Base-by-base conservation (phyloP, 2,113 vertebrate genomes). In the Pachyramphus minor region DNA sequence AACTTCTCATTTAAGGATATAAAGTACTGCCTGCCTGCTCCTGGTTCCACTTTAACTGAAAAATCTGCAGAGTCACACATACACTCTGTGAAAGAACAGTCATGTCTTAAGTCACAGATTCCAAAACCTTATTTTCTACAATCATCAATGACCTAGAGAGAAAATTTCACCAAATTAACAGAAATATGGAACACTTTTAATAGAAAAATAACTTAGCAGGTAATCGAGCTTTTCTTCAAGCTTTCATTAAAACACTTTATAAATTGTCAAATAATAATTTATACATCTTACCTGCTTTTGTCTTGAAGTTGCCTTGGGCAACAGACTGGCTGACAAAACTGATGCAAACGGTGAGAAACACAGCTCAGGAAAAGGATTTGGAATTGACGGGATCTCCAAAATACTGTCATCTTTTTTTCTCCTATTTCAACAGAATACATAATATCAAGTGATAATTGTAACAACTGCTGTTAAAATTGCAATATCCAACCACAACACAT, bases 271-370 rank as follows among this genome's bases (percentile, higher is more conserved):
- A 83, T 59, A 93, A 68, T 74, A 89, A 94, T 83, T 94, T 67
- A 52, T 81, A 95, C 96, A 41, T 77, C 98, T 98, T 98, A 99
- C 99, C 98, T 99, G 99, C 97, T 98, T 98, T 97, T 98, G 97
- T 96, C 97, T 98, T 96, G 97, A 98, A 98, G 98, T 99, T 97
- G 98, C 98, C 98, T 98, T 99, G 84, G 99, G 98, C 97, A 99
- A 98, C 95, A 99, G 97, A 97, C 98, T 98, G 92, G 98, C 97
- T 76, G 99, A 98, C 85, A 98, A 97, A 87, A 98, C 96, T 25
- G 98, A 98, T 88, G 98, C 96, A 96, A 98, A 96, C 4, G 98
- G 94, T 78, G 98, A 98, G 45, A 98, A 98, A 88, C 98, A 98
- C 11, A 99, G 97, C 96, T 99, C 99, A 14, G 98, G 98, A 89